Evolutionary conservation across 1,140 invertebrate species (phyloP).

Genomic region (Andricus grossulariae): DNA sequence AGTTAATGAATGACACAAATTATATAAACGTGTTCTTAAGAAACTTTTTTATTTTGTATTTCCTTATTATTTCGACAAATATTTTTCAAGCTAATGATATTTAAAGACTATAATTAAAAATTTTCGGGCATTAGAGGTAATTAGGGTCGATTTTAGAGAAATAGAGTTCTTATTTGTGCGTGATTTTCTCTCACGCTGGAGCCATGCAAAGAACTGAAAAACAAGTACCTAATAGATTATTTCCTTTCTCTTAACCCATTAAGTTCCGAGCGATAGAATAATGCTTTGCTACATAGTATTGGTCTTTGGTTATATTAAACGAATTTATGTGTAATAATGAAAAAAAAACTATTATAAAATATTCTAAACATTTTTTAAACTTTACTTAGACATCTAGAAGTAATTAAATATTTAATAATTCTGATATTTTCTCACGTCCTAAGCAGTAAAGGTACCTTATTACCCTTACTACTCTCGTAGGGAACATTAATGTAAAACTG

Average conservation of each 20-base stretch:
- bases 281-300: conserved; percentile 23
- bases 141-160: neutral
- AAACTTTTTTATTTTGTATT: too few species aligned
- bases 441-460: too few species aligned
- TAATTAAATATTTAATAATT: too few species aligned
- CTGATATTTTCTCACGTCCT: too few species aligned
- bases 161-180: neutral
- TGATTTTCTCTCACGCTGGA: conserved; percentile 24
- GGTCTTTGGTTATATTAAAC: neutral
- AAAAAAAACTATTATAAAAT: neutral
- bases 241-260: conserved; percentile 30
- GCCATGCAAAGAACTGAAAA: neutral
- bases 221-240: conserved; percentile 14
- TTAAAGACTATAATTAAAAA: neutral
- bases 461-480: neutral
- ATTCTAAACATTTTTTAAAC: too few species aligned
- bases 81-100: too few species aligned
- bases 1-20: too few species aligned
- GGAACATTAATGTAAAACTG: neutral
- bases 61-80: too few species aligned
- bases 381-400: too few species aligned
- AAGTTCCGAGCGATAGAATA: conserved; percentile 20
- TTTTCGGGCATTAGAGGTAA: neutral
- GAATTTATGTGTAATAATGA: neutral
- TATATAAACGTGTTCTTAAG: too few species aligned